phyloP scores from a whole-genome alignment of 2,888 invertebrate genomes.

The Nysson spinosus region DNA sequence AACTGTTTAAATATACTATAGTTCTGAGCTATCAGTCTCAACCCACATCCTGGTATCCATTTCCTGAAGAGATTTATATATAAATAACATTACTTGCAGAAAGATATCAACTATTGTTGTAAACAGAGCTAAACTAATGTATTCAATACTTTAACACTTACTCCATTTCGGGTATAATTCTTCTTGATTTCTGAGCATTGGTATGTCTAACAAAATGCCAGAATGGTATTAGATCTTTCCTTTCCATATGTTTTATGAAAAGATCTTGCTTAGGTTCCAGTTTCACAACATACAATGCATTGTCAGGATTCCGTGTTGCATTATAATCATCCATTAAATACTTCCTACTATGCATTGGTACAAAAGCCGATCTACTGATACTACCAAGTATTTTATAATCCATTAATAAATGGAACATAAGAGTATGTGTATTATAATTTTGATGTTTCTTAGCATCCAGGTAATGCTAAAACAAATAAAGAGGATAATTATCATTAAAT shows the following conservation, averaged over 20 bases:
- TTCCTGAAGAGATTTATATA: conserved; percentile 78
- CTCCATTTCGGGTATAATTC: conserved; percentile 87
- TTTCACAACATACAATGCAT: conserved; percentile 81
- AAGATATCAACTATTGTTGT: too few relatives aligned
- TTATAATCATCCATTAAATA: conserved; percentile 49
- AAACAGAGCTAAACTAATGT: background rate
- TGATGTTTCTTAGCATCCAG: too few relatives aligned
- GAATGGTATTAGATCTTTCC: conserved; percentile 81
- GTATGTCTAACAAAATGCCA: conserved; percentile 86
- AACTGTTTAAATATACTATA: conserved; percentile 86
- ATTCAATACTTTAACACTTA: conserved; percentile 76
- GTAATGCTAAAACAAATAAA: too few relatives aligned
- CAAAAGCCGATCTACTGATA: conserved; percentile 78
- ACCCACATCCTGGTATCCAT: conserved; percentile 87
- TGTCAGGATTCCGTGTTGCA: conserved; percentile 18
- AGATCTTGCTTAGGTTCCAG: conserved; percentile 82
- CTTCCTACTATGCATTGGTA: conserved; percentile 83
- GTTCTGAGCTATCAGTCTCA: conserved; percentile 80
- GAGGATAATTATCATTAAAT: too few relatives aligned
- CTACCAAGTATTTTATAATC: conserved; percentile 81
- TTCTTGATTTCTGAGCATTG: conserved; percentile 80
- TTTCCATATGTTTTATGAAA: conserved; percentile 53
- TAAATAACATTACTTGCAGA: background rate
- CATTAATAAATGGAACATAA: conserved; percentile 85
- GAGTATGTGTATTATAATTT: background rate